These are phyloP conservation scores for Tragelaphus buxtoni DNA, from an alignment of 2,113 vertebrate species.

Conservation along the genomic window DNA sequence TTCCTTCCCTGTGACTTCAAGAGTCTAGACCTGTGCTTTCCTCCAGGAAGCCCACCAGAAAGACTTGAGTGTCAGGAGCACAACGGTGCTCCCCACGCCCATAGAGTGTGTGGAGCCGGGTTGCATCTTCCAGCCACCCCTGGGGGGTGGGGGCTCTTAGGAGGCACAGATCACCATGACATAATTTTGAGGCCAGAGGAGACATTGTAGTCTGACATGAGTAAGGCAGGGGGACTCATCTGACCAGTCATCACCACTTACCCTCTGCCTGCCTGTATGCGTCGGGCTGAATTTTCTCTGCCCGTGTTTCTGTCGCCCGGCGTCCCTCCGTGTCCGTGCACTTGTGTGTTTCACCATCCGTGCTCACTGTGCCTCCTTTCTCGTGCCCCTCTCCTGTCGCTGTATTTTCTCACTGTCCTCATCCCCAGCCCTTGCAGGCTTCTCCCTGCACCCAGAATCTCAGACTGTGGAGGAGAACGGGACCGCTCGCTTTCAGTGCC, in stretches of 20 bases:
- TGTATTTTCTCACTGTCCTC: background rate
- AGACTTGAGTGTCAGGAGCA: background rate
- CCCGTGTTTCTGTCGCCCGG: background rate
- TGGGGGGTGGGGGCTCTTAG: background rate
- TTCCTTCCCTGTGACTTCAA: background rate
- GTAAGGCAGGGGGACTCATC: background rate
- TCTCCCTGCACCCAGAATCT: conserved; percentile 88
- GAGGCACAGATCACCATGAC: background rate
- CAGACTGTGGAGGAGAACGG: conserved; percentile 87
- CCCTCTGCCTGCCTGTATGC: background rate
- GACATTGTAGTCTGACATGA: background rate
- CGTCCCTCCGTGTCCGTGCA: background rate
- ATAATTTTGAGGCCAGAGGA: background rate
- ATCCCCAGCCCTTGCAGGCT: conserved; percentile 85
- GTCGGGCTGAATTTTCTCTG: background rate
- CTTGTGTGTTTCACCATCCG: accelerated
- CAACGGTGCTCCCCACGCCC: too few relatives aligned
- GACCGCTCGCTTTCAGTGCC: conserved; percentile 91
- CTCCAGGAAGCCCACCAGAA: background rate
- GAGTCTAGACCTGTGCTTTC: background rate
- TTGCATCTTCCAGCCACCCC: background rate
- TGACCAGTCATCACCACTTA: background rate
- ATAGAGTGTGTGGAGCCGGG: background rate
- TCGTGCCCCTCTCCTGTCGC: background rate
- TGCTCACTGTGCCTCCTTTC: background rate